Evolutionary conservation across 2,113 vertebrate genomes (phyloP).

Genomic region (Thomomys bottae): DNA sequence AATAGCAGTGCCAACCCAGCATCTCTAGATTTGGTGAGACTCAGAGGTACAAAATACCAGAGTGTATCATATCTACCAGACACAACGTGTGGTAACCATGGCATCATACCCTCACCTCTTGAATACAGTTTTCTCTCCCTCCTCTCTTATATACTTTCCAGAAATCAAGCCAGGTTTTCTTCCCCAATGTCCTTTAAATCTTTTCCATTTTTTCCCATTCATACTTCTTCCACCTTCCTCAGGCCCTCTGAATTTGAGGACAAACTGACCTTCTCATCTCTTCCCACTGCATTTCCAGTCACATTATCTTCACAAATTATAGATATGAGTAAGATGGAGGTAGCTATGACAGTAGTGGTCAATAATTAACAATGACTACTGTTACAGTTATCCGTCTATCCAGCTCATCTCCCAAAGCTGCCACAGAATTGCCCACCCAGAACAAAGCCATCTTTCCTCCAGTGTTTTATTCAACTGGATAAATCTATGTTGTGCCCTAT

Average conservation of each 20-base stretch:
- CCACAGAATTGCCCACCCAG: not conserved
- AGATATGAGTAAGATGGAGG: not conserved
- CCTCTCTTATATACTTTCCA: not conserved
- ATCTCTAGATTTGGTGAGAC: not conserved
- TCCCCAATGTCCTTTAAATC: not conserved
- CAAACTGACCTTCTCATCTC: not conserved
- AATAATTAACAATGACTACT: not conserved
- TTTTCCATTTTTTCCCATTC: too few species aligned
- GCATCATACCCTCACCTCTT: too few species aligned
- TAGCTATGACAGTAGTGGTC: too few species aligned
- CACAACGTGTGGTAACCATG: not conserved
- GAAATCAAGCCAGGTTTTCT: not conserved
- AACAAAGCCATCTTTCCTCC: not conserved
- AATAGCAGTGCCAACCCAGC: not conserved
- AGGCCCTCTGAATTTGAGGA: not conserved
- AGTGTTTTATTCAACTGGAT: too few species aligned
- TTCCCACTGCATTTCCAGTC: not conserved
- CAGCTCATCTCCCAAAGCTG: not conserved
- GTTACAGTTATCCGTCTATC: not conserved
- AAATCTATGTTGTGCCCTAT: too few species aligned
- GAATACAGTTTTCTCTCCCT: not conserved
- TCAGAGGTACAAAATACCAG: not conserved
- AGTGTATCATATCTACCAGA: fast-evolving
- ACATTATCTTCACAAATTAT: not conserved
- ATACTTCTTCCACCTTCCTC: not conserved